Evolutionary conservation across 35 echinoderm and acorn worm species (phyloP).

Genomic region (Ptychodera flava): DNA sequence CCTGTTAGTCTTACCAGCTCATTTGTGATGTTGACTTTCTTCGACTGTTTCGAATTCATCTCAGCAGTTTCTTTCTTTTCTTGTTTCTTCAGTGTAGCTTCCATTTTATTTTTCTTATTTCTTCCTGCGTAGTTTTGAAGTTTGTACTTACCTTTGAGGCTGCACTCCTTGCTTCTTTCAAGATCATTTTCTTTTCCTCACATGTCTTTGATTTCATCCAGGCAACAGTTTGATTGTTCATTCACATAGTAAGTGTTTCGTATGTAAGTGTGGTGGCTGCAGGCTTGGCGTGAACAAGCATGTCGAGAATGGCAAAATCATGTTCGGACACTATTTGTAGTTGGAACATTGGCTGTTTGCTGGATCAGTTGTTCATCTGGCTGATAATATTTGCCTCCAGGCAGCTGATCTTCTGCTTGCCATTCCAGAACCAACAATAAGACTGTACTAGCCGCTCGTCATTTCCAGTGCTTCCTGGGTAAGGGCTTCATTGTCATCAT

Average conservation of each 20-base stretch:
- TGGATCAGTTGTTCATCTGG: background rate
- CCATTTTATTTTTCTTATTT: background rate
- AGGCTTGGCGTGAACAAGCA: background rate
- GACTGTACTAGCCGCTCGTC: no score
- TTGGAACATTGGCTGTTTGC: background rate
- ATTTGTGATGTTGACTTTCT: background rate
- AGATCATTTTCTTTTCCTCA: background rate
- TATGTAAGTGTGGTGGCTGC: background rate
- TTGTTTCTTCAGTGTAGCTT: background rate
- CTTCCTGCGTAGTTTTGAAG: background rate
- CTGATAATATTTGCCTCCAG: background rate
- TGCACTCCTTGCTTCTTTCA: background rate
- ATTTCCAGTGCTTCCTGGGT: background rate
- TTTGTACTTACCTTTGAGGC: background rate
- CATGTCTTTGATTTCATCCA: background rate
- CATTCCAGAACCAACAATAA: background rate
- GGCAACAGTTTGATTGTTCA: background rate
- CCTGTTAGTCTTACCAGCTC: no score
- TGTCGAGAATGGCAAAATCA: conserved; percentile 5
- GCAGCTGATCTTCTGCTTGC: background rate
- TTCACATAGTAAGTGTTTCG: background rate
- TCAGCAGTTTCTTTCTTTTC: background rate
- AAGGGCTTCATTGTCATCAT: background rate
- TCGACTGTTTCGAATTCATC: background rate
- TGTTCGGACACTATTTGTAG: background rate